These are phyloP conservation scores for Ammospiza caudacuta DNA, from an alignment of 2,113 vertebrate genomes.

Conservation along the genomic window DNA sequence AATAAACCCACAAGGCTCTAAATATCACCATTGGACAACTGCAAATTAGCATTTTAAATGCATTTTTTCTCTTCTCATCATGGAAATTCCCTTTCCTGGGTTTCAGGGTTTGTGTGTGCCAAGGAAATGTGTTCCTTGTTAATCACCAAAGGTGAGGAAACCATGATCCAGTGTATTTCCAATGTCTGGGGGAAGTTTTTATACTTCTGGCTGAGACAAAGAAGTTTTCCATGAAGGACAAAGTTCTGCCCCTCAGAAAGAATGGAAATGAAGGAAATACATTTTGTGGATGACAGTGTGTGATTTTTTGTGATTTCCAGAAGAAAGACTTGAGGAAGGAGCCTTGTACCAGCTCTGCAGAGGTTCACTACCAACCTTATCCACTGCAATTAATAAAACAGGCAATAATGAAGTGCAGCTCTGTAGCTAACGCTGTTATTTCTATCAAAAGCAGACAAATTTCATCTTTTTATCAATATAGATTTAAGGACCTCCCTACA, in stretches of 20 bases:
- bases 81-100: neutral
- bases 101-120: neutral
- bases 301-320: neutral
- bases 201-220: neutral
- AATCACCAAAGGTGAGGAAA: neutral
- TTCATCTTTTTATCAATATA: neutral
- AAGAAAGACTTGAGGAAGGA: neutral
- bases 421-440: neutral
- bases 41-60: neutral
- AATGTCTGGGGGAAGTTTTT: neutral
- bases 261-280: neutral
- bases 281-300: neutral
- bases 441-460: neutral
- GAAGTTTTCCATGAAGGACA: neutral
- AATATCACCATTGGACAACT: neutral
- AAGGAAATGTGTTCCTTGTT: neutral
- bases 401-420: neutral
- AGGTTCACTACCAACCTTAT: neutral
- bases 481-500: neutral
- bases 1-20: neutral
- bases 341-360: neutral
- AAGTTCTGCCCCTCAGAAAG: neutral
- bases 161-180: neutral
- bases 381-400: neutral
- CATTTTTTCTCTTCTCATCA: neutral